Base-by-base conservation (phyloP, 2,797 vertebrate species). In the Chloroceryle amazona region DNA sequence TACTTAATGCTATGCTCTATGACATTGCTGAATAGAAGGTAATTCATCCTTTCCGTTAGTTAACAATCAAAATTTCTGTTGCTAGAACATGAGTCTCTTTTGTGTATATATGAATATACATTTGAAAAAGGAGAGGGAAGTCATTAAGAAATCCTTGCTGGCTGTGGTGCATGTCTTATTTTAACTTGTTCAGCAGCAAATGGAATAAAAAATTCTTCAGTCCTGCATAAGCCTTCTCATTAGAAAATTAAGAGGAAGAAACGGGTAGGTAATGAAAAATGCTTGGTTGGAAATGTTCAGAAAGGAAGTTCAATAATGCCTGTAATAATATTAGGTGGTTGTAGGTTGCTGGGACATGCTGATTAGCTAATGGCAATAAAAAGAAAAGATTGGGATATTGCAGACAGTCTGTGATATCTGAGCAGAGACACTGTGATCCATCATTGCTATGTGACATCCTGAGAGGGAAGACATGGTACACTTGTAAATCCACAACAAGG, bases 211-310 rank as follows among this genome's bases (percentile, higher is more conserved):
- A 91, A 60, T 49, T 79, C 70, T 93, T 72, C 47, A 54, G 19
- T 65, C 15, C 39, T 78, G 54, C 14, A 8, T 68, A 31, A 74
- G 17, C 39, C 31, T 52, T 82, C 19, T 47, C 41, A 61, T 81
- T 93, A 96, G 84, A 42, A 91, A 91, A 92, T 86, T 88, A 95
- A 86, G 76, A 81, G 20, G 84, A 94, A 78, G 49, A 89, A 92
- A 82, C 71, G 31, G 51, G 35, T 61, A 73, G 33, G 78, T 83
- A 95, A 94, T 95, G 63, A 96, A 97, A 95, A 95, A 91, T 72
- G 35, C 35, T 78, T 95, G 71, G 51, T 76, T 96, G 58, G 60
- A 87, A 89, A 96, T 89, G 13, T 93, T 88, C 84, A 60, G 51
- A 71, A 94, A 58, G 93, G 37, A 79, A 96, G 76, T 96, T 22